phyloP scores from a whole-genome alignment of 2,113 vertebrate species.

The Pipa parva region DNA sequence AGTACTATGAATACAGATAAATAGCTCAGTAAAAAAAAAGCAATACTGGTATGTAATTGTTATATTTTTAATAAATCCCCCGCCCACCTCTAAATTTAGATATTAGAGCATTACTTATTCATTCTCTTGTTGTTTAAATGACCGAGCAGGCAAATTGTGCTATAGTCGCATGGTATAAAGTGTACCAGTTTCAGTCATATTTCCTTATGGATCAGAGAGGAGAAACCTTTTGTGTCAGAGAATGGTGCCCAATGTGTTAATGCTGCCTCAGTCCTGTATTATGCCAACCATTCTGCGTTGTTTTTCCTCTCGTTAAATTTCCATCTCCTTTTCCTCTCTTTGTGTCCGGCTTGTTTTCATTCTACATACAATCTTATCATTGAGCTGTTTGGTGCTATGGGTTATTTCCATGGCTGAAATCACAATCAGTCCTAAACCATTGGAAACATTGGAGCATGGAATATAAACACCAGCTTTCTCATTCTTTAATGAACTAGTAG shows the following conservation, averaged over 20 bases:
- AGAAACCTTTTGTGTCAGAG: too few species aligned
- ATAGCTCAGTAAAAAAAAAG: too few species aligned
- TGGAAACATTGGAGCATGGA: background rate
- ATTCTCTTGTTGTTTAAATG: too few species aligned
- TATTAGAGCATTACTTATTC: too few species aligned
- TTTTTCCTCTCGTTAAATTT: background rate
- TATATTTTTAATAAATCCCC: too few species aligned
- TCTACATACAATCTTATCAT: conserved; percentile 2
- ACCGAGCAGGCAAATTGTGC: too few species aligned
- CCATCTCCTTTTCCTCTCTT: conserved; percentile 12
- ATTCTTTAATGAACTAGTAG: background rate
- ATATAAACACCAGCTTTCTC: background rate
- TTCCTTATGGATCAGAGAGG: too few species aligned
- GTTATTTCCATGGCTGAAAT: background rate
- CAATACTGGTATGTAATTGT: too few species aligned
- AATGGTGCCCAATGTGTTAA: background rate
- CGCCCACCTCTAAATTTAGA: too few species aligned
- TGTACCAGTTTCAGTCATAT: too few species aligned
- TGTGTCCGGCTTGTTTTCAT: background rate
- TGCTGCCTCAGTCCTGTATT: background rate
- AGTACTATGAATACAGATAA: too few species aligned
- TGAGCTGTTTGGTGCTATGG: background rate
- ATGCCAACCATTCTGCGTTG: background rate
- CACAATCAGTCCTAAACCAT: background rate
- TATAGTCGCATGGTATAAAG: too few species aligned